A percentile compares a stretch with the other conserved stretches of the same genome.
Conservation (phyloP, 2,797 vertebrate species). For the Lophius americanus region DNA sequence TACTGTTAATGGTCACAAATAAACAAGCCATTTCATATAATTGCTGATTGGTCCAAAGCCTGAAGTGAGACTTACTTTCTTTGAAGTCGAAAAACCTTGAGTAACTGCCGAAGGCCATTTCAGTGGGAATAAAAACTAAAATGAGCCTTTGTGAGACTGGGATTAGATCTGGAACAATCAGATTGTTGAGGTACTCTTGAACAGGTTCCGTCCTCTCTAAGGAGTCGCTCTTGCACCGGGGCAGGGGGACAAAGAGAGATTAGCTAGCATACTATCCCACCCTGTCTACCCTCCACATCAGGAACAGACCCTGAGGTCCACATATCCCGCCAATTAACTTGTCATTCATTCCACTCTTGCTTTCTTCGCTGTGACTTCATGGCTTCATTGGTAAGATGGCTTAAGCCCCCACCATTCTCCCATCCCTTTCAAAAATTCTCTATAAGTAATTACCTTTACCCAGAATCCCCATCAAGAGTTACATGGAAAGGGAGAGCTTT, state of each 20-base stretch:
- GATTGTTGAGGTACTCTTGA: slow-evolving; percentile 65
- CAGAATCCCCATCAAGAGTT: slow-evolving; percentile 48
- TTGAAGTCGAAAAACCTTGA: slow-evolving; percentile 42
- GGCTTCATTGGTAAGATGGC: slow-evolving; percentile 71
- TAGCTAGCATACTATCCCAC: slow-evolving; percentile 76
- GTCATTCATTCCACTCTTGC: slow-evolving; percentile 79
- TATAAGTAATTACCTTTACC: slow-evolving; percentile 56
- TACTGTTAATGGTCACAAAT: slow-evolving; percentile 34
- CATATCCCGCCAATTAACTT: slow-evolving; percentile 82
- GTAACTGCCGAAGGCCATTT: slow-evolving; percentile 42
- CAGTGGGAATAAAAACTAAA: slow-evolving; percentile 48
- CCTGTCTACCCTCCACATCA: slow-evolving; percentile 76
- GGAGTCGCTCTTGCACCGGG: slow-evolving; percentile 56
- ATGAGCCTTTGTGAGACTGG: slow-evolving; percentile 43
- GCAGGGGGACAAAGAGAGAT: slow-evolving; percentile 75
- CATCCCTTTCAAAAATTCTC: slow-evolving; percentile 40
- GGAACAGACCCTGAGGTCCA: slow-evolving; percentile 71
- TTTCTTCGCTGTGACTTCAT: slow-evolving; percentile 61
- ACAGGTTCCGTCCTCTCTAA: slow-evolving; percentile 63
- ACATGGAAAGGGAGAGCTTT: slow-evolving; percentile 20
- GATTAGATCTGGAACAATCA: slow-evolving; percentile 64
- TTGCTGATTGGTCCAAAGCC: slow-evolving; percentile 27
- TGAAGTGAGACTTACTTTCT: slow-evolving; percentile 31
- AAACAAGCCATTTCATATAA: slow-evolving; percentile 45
- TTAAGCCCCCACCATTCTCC: slow-evolving; percentile 48